Base-by-base conservation (phyloP, 2,797 vertebrate species). In the Cetoscarus ocellatus region DNA sequence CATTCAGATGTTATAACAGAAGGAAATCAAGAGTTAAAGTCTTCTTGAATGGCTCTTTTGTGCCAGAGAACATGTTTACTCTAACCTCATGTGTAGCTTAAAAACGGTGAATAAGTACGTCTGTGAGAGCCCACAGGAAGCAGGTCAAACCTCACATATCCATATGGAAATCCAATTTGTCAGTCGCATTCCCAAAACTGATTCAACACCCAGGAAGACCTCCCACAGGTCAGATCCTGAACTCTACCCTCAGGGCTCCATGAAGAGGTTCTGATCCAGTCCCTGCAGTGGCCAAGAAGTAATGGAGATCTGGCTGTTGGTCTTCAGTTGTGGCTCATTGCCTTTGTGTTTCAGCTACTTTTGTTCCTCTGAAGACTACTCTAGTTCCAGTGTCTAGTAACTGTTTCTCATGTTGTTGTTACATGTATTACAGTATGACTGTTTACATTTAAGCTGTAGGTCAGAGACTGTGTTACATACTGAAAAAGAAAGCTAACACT, bases 151-250 rank as follows among this genome's bases (percentile, higher is more conserved):
- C 70, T 80, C 75, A 70, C 56, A 65, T 54, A 70, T 84, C 77
- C 76, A 73, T 70, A 71, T 80, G 83, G 85, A 89, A 81, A 85
- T 82, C 53, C 4, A 65, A 68, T 84, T 82, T 58, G 14, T 71
- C 34, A 14, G 3, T 48, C 49, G 17, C 61, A 77, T 64, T 54
- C 58, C 60, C 27, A 27, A 27, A 27, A 27, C 27, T 27, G 2
- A 27, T 27, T 27, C 58, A 79, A 79, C 71, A 67, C 71, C 70
- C 38, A 65, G 67, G 65, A 80, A 74, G 88, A 92, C 86, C 89
- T 89, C 89, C 88, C 89, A 84, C 75, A 55, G 73, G 68, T 65
- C 36, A 47, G 15, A 8, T 17, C 2, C 0, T 3, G 0, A 52
- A 27, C 43, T 67, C 55, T 19, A 43, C 47, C 44, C 61, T 48